Conservation (phyloP, 2,888 invertebrate species). For the Yponomeuta plumbellus region DNA sequence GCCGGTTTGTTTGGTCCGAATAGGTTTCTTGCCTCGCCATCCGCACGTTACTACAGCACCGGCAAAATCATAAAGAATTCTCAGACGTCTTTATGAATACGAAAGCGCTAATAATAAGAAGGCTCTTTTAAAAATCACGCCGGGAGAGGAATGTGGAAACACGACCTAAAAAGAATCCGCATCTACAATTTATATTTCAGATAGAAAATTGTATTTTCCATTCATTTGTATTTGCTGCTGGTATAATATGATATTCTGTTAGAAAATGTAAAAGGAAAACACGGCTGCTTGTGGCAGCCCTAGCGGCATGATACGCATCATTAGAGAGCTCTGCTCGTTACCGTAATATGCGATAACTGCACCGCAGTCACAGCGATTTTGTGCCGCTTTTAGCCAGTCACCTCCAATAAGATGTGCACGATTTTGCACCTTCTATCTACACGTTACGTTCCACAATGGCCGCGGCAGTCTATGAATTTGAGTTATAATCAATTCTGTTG, state of each 20-base stretch:
- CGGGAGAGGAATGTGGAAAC: neutral
- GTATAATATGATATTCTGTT: neutral
- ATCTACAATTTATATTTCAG: neutral
- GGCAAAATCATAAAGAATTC: neutral
- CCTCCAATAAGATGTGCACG: neutral
- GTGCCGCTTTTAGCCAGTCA: conserved; percentile 8
- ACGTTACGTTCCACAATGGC: neutral
- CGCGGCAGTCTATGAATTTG: neutral
- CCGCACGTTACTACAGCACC: neutral
- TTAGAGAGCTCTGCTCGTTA: conserved; percentile 9
- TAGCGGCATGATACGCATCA: neutral
- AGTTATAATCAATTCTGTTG: neutral
- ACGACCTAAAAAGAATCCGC: neutral
- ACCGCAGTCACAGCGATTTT: conserved; percentile 8
- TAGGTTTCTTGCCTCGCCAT: conserved; percentile 13
- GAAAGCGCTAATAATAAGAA: neutral
- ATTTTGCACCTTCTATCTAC: neutral
- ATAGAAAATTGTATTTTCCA: neutral
- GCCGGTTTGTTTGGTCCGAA: conserved; percentile 22
- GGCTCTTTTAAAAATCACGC: neutral
- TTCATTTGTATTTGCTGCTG: neutral
- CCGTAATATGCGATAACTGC: conserved; percentile 6
- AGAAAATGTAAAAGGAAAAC: neutral
- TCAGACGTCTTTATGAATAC: neutral
- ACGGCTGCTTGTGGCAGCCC: neutral